Percentiles rank a stretch among this genome's conserved stretches.
Conservation (phyloP, 2,888 invertebrate genomes). For the Hofmannophila pseudospretella region DNA sequence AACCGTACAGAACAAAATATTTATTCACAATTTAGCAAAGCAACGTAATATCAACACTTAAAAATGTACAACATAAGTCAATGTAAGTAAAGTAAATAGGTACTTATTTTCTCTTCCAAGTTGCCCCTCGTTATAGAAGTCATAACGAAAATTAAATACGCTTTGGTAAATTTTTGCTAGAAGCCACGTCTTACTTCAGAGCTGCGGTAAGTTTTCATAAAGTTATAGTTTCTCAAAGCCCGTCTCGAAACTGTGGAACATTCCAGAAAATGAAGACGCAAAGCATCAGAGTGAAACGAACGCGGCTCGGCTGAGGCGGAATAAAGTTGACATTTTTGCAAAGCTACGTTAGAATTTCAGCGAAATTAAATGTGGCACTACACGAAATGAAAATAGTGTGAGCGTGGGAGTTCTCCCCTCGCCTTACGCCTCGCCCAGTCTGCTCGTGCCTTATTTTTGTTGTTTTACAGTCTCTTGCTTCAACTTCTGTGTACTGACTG, state of each 20-base stretch:
- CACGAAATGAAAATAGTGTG: slow-evolving; percentile 73
- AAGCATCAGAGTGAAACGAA: slow-evolving; percentile 68
- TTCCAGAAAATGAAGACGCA: slow-evolving; percentile 73
- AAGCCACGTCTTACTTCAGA: slow-evolving; percentile 69
- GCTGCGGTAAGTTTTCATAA: slow-evolving; percentile 71
- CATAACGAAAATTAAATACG: slow-evolving; percentile 75
- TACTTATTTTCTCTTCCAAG: neutral
- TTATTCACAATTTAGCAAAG: too few relatives aligned
- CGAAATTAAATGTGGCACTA: slow-evolving; percentile 78
- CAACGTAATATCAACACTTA: too few relatives aligned
- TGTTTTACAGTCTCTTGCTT: slow-evolving; percentile 25
- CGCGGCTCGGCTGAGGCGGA: slow-evolving; percentile 69
- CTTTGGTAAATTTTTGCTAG: slow-evolving; percentile 70
- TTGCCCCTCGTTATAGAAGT: slow-evolving; percentile 38
- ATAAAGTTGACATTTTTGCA: slow-evolving; percentile 78
- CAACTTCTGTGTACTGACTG: slow-evolving; percentile 10
- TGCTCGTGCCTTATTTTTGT: slow-evolving; percentile 44
- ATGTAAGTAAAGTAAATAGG: too few relatives aligned
- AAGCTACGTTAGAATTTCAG: slow-evolving; percentile 76
- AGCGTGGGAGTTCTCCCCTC: slow-evolving; percentile 24
- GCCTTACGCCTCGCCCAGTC: slow-evolving; percentile 16
- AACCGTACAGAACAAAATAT: too few relatives aligned
- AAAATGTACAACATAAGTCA: too few relatives aligned
- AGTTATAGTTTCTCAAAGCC: slow-evolving; percentile 76
- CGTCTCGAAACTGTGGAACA: slow-evolving; percentile 68